Conservation (phyloP, 2,888 invertebrate genomes). For the Philonicus albiceps region DNA sequence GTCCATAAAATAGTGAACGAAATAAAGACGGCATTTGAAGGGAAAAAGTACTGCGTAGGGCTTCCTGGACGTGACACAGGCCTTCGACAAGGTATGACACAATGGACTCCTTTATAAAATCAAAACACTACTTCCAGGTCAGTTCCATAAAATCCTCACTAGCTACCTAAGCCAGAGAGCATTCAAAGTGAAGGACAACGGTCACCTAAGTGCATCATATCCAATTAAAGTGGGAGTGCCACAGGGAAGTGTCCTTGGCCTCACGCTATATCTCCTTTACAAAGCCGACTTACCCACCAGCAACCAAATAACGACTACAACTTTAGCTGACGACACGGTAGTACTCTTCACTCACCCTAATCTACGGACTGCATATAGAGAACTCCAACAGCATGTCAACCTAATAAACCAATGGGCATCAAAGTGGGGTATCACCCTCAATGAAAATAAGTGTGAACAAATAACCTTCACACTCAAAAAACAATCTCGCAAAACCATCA, state of each 20-base stretch:
- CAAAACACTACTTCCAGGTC: background rate
- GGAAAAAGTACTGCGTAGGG: background rate
- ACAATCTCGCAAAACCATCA: background rate
- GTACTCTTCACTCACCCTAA: background rate
- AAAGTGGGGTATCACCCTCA: background rate
- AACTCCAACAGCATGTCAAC: background rate
- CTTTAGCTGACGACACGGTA: background rate
- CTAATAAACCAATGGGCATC: background rate
- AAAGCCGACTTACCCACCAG: background rate
- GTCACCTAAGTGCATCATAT: background rate
- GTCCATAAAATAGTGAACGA: background rate
- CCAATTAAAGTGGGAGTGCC: background rate
- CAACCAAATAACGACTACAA: background rate
- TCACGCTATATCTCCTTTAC: background rate
- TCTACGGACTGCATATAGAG: background rate
- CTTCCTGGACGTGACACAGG: background rate
- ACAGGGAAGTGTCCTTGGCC: slow-evolving; percentile 17
- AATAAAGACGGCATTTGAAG: background rate
- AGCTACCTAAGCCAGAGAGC: background rate
- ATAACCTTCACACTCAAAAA: background rate
- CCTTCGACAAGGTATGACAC: background rate
- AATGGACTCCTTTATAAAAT: background rate
- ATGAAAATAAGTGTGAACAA: background rate
- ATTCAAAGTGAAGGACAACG: background rate
- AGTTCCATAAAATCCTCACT: background rate